phyloP scores from a whole-genome alignment of 2,888 invertebrate genomes.

The Amiota communis region DNA sequence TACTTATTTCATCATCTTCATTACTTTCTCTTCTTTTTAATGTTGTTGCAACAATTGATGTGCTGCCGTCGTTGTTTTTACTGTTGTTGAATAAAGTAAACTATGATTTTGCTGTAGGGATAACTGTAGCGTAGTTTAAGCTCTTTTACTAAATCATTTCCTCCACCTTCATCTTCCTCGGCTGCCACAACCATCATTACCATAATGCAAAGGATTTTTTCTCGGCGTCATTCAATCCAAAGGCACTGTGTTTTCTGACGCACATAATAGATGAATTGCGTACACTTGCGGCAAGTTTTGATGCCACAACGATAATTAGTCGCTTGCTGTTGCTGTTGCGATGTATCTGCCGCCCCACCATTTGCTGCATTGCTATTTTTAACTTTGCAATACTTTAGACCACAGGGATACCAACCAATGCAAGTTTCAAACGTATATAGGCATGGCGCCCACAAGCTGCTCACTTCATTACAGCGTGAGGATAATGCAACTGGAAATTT shows the following conservation, averaged over 20 bases:
- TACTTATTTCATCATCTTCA: too few relatives aligned
- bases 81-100: slow-evolving; percentile 19
- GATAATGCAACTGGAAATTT: slow-evolving; percentile 78
- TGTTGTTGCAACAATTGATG: too few relatives aligned
- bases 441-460: slow-evolving; percentile 83
- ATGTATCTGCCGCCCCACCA: slow-evolving; percentile 52
- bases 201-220: not conserved
- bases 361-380: slow-evolving; percentile 78
- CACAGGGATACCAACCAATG: slow-evolving; percentile 97
- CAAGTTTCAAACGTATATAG: slow-evolving; percentile 90
- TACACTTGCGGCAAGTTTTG: slow-evolving; percentile 93
- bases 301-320: slow-evolving; percentile 93
- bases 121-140: too few relatives aligned
- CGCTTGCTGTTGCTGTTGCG: slow-evolving; percentile 66
- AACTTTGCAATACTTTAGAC: slow-evolving; percentile 93
- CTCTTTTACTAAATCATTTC: too few relatives aligned
- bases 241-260: slow-evolving; percentile 87
- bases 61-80: slow-evolving; percentile 31
- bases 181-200: too few relatives aligned
- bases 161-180: too few relatives aligned
- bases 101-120: too few relatives aligned
- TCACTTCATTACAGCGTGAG: slow-evolving; percentile 79
- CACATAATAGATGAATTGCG: slow-evolving; percentile 89
- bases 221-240: slow-evolving; percentile 82
- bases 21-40: too few relatives aligned